Conservation (phyloP, 2,888 invertebrate species). For the Brachyptera putata region DNA sequence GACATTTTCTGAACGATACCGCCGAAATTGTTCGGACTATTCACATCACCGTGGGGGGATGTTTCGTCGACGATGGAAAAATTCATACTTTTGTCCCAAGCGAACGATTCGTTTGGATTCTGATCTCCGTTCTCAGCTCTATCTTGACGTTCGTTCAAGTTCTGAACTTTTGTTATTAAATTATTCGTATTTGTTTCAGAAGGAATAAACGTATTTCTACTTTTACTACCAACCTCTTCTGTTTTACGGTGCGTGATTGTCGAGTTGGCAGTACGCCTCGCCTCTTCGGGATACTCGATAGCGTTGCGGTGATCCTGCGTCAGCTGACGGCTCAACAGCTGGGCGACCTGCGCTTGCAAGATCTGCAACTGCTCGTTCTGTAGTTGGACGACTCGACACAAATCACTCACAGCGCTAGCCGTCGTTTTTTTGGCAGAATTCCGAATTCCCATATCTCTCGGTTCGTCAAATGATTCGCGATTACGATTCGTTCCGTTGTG, state of each 20-base stretch:
- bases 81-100: background rate
- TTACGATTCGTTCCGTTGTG: background rate
- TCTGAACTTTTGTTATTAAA: too few relatives aligned
- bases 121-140: background rate
- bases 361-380: slow-evolving; percentile 15
- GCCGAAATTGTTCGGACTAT: background rate
- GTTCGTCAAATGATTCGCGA: background rate
- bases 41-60: background rate
- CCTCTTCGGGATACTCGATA: background rate
- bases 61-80: background rate
- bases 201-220: too few relatives aligned
- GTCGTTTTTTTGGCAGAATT: background rate
- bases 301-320: background rate
- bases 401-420: background rate
- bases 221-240: too few relatives aligned
- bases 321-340: background rate
- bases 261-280: too few relatives aligned
- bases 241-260: too few relatives aligned
- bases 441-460: too few relatives aligned
- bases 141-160: too few relatives aligned
- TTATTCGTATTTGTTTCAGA: too few relatives aligned
- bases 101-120: background rate
- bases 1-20: background rate
- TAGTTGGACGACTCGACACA: slow-evolving; percentile 1
- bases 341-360: background rate